Evolutionary conservation across 2,888 invertebrate genomes (phyloP).

Genomic region (Proisotoma minuta): DNA sequence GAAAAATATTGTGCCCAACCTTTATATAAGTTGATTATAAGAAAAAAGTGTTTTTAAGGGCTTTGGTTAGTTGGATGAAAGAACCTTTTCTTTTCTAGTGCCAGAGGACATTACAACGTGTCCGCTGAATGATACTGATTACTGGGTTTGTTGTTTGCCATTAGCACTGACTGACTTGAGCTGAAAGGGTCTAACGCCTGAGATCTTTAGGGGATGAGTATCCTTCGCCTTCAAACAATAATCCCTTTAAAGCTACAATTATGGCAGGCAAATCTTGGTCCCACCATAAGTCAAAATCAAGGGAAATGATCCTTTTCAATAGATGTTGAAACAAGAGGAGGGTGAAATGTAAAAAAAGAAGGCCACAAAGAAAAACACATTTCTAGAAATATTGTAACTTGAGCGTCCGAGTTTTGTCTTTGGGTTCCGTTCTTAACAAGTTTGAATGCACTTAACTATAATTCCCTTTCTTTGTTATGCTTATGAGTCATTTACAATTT

Average conservation of each 20-base stretch:
- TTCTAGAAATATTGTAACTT: neutral
- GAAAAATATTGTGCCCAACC: slow-evolving; percentile 4
- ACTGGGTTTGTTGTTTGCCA: neutral
- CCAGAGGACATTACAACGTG: neutral
- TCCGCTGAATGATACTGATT: slow-evolving; percentile 1
- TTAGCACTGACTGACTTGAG: too few relatives aligned
- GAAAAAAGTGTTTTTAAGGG: neutral
- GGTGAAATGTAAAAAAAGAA: neutral
- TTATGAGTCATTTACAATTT: too few relatives aligned
- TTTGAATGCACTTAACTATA: too few relatives aligned
- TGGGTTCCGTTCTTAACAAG: neutral
- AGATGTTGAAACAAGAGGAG: slow-evolving; percentile 7
- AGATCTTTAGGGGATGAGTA: slow-evolving; percentile 1
- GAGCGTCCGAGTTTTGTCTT: neutral
- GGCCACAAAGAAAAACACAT: neutral
- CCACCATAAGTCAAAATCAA: slow-evolving; percentile 9
- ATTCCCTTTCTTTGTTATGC: too few relatives aligned
- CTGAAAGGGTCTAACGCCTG: too few relatives aligned
- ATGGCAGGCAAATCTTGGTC: neutral
- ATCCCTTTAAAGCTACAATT: neutral
- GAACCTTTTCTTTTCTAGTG: neutral
- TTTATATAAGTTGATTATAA: neutral
- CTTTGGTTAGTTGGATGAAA: too few relatives aligned
- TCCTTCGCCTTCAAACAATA: neutral
- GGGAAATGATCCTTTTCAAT: slow-evolving; percentile 5